These are phyloP conservation scores for Alosa sapidissima DNA, from an alignment of 2,797 vertebrate species.

Conservation along the genomic window DNA sequence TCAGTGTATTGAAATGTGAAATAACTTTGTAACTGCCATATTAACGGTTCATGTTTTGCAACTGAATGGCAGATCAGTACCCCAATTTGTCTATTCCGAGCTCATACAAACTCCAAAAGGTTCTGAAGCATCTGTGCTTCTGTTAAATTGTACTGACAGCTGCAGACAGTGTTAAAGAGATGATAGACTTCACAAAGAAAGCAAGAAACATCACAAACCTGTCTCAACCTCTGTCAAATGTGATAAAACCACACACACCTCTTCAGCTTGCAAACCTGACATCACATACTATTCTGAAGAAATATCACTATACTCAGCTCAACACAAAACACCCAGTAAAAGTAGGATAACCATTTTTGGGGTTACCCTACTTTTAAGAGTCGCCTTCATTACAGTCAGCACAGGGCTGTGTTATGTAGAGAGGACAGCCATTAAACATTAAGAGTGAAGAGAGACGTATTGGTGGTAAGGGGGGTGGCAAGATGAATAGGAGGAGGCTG, in stretches of 20 bases:
- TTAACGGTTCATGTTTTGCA: not conserved
- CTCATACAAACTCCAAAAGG: not conserved
- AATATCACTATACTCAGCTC: not conserved
- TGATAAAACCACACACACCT: not conserved
- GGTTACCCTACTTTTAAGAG: not conserved
- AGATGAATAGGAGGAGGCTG: not conserved
- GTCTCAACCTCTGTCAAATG: not conserved
- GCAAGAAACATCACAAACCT: not conserved
- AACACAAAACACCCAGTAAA: not conserved
- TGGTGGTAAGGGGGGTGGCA: not conserved
- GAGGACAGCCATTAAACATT: not conserved
- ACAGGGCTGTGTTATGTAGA: not conserved
- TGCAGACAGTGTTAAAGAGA: not conserved
- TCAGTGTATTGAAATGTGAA: not conserved
- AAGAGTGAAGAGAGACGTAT: not conserved
- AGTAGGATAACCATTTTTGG: not conserved
- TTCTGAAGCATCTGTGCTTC: not conserved
- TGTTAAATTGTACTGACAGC: not conserved
- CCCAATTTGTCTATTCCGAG: not conserved
- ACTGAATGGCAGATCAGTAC: not conserved
- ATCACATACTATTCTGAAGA: not conserved
- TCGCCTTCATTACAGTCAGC: not conserved
- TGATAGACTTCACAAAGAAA: not conserved
- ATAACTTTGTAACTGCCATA: not conserved
- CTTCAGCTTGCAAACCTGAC: not conserved